Evolutionary conservation across 2,888 invertebrate species (phyloP), one percentile per base, ranked within the genome.

Genomic region (Apamea sordens): DNA sequence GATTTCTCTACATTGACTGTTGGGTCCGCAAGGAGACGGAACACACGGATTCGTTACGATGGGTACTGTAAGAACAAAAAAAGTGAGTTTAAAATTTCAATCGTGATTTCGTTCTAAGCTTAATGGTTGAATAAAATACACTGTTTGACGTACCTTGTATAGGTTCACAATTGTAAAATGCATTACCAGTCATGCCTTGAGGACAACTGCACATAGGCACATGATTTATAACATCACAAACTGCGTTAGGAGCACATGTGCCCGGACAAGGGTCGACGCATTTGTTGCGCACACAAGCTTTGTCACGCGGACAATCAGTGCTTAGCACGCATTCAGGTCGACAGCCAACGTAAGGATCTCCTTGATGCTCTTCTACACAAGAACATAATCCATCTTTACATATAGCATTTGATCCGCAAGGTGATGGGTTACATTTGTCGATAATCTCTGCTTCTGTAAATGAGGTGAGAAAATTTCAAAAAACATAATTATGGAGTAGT

Each of bases 1-100:
- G 10, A 97, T 92, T 93, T 97, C 97, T 89, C 97, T 95, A 90
- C 98, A 98, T 93, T 98, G 98, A 84, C 98, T 98, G 92, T 98
- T 98, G 13, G 98, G 98, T 47, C 98, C 98, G 93, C 98, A 98
- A 7, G 98, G 98, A 21, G 98, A 97, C 63, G 98, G 98, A 79
- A 97, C 93, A 92, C 98, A 98, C 24, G 98, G 98, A 92, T 98
- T 97, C 73, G 93, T 95, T 77, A 93, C 87, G 67, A 94, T 87
- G 50, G 95, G 95, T 56, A 93, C 96, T 96, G 90, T 50, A 93
- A 93, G 82, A 78, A 53, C 47, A 77, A 86, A 74, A 56, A 86
- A 75, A 67, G 32, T 36, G 56, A 24, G 56, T 59, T 70, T 61
- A 53, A 15, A 59, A 41, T 53, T 44, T 36, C 1, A 15, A 7